Evolutionary conservation across 2,113 vertebrate genomes (phyloP), one percentile per base, ranked within the genome.

Genomic region (Sinocyclocheilus grahami): DNA sequence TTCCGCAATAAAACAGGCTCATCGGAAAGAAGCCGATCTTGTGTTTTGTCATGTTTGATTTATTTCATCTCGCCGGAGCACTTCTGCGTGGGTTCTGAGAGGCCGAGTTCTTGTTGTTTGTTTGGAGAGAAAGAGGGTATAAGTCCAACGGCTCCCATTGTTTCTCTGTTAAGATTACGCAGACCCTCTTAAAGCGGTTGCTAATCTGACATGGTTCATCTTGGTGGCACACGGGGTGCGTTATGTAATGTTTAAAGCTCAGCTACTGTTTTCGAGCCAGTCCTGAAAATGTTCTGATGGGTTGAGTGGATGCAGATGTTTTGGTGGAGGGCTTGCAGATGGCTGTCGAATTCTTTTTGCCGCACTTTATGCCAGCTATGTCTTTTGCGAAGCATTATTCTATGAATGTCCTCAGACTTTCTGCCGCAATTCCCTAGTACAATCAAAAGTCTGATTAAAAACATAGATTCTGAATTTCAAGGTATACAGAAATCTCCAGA

Each of bases 61-160:
- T 83, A 88, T 93, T 94, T 94, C 90, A 93, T 94, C 91, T 87
- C 14, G 88, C 90, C 87, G 87, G 87, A 24, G 88, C 84, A 89
- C 88, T 90, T 91, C 80, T 85, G 85, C 84, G 37, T 78, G 22
- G 84, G n/a, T 77, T 82, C 81, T 67, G 76, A 13, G 63, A 75
- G 78, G 20, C 62, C 27, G 67, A 81, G 51, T 80, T 82, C 79
- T n/a, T 51, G 22, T 48, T 85, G 79, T 91, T 85, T 77, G 87
- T 89, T 83, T 85, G 86, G 83, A 24, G 82, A 76, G 82, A 86
- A 60, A 87, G 24, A n/a, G 77, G 24, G 16, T 63, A 74, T 60
- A 79, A 87, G 48, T 72, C 75, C 84, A 60, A 51, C 12, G 18
- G 62, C 18, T 67, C 33, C 18, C 10, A 33, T 78, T 74, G 63